Evolutionary conservation across 2,113 vertebrate genomes (phyloP).

Genomic region (Falcunculus frontatus): DNA sequence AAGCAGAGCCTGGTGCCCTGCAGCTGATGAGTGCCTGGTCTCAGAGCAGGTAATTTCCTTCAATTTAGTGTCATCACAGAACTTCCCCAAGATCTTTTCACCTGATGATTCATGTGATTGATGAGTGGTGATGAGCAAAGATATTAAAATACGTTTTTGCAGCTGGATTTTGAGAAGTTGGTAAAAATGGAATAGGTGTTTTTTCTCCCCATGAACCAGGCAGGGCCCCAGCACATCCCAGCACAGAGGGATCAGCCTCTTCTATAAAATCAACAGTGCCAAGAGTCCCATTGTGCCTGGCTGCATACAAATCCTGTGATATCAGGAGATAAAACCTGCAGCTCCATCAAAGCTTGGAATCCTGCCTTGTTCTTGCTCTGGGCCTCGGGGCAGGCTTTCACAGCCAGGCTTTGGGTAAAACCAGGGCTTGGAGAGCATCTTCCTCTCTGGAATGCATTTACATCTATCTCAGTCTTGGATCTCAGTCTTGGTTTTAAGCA

Average conservation of each 20-base stretch:
- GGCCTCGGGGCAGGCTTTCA: not conserved
- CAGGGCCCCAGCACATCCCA: not conserved
- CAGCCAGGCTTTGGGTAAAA: not conserved
- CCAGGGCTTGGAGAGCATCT: not conserved
- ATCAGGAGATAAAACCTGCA: not conserved
- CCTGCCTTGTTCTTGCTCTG: not conserved
- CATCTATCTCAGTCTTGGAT: not conserved
- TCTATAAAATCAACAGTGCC: not conserved
- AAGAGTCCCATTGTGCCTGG: not conserved
- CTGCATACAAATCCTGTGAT: not conserved
- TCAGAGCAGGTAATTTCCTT: not conserved
- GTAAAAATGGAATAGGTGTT: not conserved
- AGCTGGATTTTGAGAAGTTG: not conserved
- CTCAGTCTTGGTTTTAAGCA: not conserved
- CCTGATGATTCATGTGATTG: fast-evolving
- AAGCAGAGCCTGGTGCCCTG: not conserved
- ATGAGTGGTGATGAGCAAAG: not conserved
- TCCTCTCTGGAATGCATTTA: not conserved
- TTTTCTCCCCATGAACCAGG: not conserved
- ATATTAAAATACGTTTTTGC: not conserved
- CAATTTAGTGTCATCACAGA: not conserved
- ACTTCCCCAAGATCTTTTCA: not conserved
- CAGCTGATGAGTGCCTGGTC: not conserved
- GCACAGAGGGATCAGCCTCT: not conserved
- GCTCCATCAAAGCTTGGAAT: not conserved